Base-by-base conservation (phyloP, 2,888 invertebrate species). In the Petrolisthes manimaculis region DNA sequence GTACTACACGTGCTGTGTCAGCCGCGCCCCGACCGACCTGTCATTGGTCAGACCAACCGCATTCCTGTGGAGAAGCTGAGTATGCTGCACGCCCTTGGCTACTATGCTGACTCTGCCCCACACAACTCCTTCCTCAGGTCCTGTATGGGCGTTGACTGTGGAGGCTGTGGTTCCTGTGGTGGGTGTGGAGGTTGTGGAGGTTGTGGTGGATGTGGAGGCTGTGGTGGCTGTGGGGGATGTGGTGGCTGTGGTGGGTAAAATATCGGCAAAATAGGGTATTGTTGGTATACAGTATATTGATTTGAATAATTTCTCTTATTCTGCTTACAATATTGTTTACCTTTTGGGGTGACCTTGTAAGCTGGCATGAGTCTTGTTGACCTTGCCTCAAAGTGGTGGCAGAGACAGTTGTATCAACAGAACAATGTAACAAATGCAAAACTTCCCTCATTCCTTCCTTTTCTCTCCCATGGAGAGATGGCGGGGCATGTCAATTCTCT, bases 81-180 rank as follows among this genome's bases (percentile, higher is more conserved):
- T n/a, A 69, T 90, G n/a, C 86, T 90, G 24, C 88, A 90, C 81
- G 90, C 90, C 24, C 75, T 88, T 4, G 90, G 90, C 21, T 90
- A 86, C 77, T 90, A 88, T 83, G 86, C 86, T 4, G 90, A 85
- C 67, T 90, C 88, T 12, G 80, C 88, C 24, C 90, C 90, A 21
- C 90, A 90, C 88, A 90, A 90, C 83, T 84, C 88, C 85, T 90
- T 88, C 83, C 88, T 90, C 54, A 84, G 86, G 74, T 86, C 90
- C 54, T 88, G 86, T 83, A 83, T 78, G 37, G 89, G 87, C 24
- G 86, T 87, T 54, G 89, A 87, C 53, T 90, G 90, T 61, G 90
- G 88, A n/a, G 90, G 90, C 24, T 90, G 90, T 37, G 90, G 90
- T 8, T 88, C 90, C 37, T 90, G 90, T 54, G 90, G 90, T 5